Evolutionary conservation across 2,888 invertebrate genomes (phyloP).

Genomic region (Rhagonycha lutea): DNA sequence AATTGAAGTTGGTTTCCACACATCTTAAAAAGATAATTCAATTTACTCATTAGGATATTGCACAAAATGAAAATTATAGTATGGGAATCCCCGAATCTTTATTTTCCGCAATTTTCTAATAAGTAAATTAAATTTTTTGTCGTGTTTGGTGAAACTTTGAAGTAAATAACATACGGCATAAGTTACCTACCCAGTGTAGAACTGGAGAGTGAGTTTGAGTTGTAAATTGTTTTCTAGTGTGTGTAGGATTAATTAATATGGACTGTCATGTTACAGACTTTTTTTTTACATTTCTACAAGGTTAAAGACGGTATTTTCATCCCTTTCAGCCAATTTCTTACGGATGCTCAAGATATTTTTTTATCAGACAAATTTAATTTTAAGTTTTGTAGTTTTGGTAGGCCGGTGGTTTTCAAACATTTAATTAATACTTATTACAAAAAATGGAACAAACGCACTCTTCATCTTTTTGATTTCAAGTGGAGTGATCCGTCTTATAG

Average conservation of each 20-base stretch:
- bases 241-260: slow-evolving; percentile 2
- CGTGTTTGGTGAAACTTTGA: no score
- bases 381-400: background rate
- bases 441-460: background rate
- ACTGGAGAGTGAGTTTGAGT: background rate
- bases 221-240: slow-evolving; percentile 19
- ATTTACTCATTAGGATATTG: no score
- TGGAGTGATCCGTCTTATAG: background rate
- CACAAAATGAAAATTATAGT: no score
- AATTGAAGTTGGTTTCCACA: no score
- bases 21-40: no score
- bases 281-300: background rate
- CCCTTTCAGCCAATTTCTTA: background rate
- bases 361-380: background rate
- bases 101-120: no score
- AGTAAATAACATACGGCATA: no score
- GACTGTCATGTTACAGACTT: background rate
- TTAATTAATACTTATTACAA: background rate
- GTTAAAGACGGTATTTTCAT: background rate
- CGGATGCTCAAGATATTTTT: background rate
- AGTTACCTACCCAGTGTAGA: no score
- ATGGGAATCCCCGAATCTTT: no score
- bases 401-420: background rate
- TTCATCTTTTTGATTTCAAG: background rate
- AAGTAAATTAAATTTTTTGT: no score